These are phyloP conservation scores for Cerceris rybyensis DNA, from an alignment of 2,888 invertebrate genomes.

Conservation along the genomic window DNA sequence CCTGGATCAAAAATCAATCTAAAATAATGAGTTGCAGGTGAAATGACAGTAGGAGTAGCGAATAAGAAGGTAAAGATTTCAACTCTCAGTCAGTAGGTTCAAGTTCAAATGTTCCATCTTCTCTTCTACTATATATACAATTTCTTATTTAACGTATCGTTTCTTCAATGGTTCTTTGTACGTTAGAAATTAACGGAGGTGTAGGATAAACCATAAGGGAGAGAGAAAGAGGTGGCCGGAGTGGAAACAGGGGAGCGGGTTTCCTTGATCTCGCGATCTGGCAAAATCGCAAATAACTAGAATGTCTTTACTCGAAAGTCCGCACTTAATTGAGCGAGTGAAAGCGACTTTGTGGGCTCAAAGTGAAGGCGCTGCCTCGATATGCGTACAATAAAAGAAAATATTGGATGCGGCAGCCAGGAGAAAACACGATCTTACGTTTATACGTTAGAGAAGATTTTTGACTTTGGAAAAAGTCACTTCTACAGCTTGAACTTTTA, in stretches of 20 bases:
- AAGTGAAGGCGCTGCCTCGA: constrained; percentile 63
- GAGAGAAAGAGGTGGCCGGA: no score
- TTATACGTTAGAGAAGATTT: constrained; percentile 34
- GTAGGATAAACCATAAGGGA: no score
- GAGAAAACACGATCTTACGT: constrained; percentile 54
- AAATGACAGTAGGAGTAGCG: no score
- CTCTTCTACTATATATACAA: no score
- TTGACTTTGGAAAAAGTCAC: background rate
- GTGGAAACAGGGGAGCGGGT: background rate
- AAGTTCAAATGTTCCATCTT: no score
- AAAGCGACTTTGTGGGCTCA: constrained; percentile 61
- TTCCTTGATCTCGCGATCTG: constrained; percentile 20
- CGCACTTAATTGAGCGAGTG: constrained; percentile 64
- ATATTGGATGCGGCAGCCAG: constrained; percentile 48
- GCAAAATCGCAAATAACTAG: constrained; percentile 39
- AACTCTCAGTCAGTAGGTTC: no score
- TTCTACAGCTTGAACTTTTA: background rate
- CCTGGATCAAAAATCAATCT: no score
- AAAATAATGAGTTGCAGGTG: no score
- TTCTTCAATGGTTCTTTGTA: no score
- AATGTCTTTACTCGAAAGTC: constrained; percentile 62
- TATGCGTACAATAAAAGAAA: constrained; percentile 65
- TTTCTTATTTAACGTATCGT: no score
- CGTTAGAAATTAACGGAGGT: no score
- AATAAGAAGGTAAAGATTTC: no score